Evolutionary conservation across 2,888 invertebrate species (phyloP), one percentile per base, ranked within the genome.

Genomic region (Opisthograptis luteolata): DNA sequence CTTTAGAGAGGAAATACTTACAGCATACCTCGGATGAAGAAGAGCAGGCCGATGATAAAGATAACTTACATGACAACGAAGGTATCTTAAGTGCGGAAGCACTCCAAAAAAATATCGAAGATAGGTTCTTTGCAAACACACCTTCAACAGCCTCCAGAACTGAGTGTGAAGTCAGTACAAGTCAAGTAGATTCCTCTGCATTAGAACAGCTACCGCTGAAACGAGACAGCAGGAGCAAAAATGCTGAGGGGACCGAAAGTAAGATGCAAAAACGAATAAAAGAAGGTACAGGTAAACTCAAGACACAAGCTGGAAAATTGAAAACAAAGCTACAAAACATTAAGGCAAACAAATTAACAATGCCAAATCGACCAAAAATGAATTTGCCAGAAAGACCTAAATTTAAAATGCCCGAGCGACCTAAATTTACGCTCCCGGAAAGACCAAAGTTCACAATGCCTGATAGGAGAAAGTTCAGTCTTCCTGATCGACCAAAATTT

Each of bases 301-400:
- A 93, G 64, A 92, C 87, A 25, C 95, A 95, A 75, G 95, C 96
- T 9, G 94, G 93, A 17, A 95, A 94, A 79, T 76, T 96, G 17
- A 94, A 93, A 75, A 92, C 92, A 0, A 94, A 94, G 73, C 73
- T 95, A 46, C 92, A 93, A 68, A 92, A 86, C 54, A 92, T 94
- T 3, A 93, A 94, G 71, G 89, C 92, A 60, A 92, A 92, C 31
- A 86, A 84, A 24, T 90, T 92, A 53, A 69, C 74, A n/a, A 81
- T 86, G 76, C 84, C 93, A 32, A 92, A 92, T 15, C 87, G 86
- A 59, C 91, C 93, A 2, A 92, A 92, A 69, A 90, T 93, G 30
- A 91, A 85, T 54, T 76, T 94, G 58, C 93, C 94, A 8, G 92
- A 93, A 15, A 81, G 92, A 39, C 86, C 93, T 1, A 87, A 81